A percentile compares a stretch with the other conserved stretches of the same genome.
These are phyloP conservation scores for Acanthisitta chloris DNA, from an alignment of 2,113 vertebrate species.

Conservation along the genomic window DNA sequence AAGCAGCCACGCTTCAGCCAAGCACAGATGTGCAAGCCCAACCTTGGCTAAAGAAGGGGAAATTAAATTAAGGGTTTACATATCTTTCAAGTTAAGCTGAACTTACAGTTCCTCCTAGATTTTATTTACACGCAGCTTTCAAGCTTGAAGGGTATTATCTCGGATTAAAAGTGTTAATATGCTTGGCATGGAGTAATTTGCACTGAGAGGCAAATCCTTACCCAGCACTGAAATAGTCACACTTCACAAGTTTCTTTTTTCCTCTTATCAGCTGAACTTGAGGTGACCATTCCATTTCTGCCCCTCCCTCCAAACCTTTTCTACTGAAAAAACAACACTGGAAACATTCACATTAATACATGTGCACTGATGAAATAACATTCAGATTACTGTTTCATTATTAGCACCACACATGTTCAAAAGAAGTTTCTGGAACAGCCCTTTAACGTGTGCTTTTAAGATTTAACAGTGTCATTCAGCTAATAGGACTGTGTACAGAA, in stretches of 20 bases:
- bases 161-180: not conserved
- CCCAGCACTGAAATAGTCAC: not conserved
- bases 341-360: not conserved
- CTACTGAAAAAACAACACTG: not conserved
- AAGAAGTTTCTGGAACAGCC: not conserved
- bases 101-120: not conserved
- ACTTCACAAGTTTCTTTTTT: not conserved
- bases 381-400: not conserved
- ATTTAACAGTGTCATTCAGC: not conserved
- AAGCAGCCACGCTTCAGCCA: not conserved
- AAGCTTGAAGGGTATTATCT: not conserved
- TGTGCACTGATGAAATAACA: not conserved
- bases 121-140: not conserved
- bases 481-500: not conserved
- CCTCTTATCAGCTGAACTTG: not conserved
- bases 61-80: not conserved
- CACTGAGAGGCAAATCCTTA: not conserved
- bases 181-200: not conserved
- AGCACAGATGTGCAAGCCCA: not conserved
- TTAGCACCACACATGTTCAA: not conserved
- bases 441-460: not conserved
- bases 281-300: not conserved
- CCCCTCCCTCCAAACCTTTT: not conserved
- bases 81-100: not conserved
- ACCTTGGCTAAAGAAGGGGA: not conserved